Conservation (phyloP, 2,888 invertebrate species). For the Protophormia terraenovae region DNA sequence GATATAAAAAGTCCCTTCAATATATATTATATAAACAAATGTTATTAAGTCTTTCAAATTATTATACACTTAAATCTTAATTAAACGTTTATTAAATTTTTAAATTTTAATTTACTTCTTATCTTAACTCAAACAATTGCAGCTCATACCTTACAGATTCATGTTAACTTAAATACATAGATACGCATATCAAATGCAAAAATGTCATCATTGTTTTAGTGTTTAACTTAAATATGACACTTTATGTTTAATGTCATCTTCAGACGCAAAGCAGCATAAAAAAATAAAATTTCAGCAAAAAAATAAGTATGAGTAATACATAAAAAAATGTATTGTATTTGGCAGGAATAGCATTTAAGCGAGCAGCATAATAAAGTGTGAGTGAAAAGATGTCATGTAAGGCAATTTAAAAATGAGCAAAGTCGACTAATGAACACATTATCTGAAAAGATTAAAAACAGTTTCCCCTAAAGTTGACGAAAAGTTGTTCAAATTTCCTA, state of each 20-base stretch:
- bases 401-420: neutral
- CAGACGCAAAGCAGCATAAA: neutral
- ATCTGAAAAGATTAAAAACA: neutral
- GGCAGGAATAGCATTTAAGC: neutral
- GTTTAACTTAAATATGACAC: constrained; percentile 52
- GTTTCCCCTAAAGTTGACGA: too few relatives aligned
- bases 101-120: neutral
- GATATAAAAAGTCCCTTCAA: too few relatives aligned
- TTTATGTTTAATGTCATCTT: constrained; percentile 57
- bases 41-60: too few relatives aligned
- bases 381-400: neutral
- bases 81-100: neutral
- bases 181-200: constrained; percentile 29
- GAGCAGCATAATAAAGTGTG: neutral
- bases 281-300: neutral
- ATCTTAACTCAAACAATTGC: neutral
- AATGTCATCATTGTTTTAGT: constrained; percentile 53
- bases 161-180: neutral
- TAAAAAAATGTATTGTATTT: constrained; percentile 20
- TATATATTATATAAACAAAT: too few relatives aligned
- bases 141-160: neutral
- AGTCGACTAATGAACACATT: neutral
- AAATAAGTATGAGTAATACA: neutral
- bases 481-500: too few relatives aligned
- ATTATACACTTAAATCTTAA: neutral